A percentile compares a stretch with the other conserved stretches of the same genome.
Evolutionary conservation across 2,113 vertebrate genomes (phyloP).

Genomic region (Chamaea fasciata): DNA sequence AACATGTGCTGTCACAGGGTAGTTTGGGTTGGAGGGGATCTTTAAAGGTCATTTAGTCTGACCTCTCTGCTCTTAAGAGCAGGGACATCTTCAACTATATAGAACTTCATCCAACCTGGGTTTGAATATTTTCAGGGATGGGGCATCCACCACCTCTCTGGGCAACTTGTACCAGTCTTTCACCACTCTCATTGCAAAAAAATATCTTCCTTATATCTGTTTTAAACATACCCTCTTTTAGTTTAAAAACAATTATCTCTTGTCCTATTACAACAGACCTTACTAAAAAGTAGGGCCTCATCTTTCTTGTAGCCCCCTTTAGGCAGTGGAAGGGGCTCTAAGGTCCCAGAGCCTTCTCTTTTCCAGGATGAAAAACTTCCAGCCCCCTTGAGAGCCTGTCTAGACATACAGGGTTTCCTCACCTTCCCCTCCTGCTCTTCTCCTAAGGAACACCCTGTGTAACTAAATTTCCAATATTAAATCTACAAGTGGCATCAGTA

Average conservation of each 20-base stretch:
- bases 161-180: neutral
- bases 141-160: neutral
- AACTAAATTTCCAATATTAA: neutral
- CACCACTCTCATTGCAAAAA: neutral
- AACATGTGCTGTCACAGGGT: rapidly evolving
- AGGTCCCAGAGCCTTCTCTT: neutral
- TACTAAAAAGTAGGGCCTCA: neutral
- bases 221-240: neutral
- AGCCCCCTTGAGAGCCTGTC: neutral
- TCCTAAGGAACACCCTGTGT: neutral
- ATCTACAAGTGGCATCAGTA: neutral
- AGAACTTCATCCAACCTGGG: neutral
- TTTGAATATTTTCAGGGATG: neutral
- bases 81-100: neutral
- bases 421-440: neutral
- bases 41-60: neutral
- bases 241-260: neutral
- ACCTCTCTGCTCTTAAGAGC: neutral
- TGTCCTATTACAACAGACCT: neutral
- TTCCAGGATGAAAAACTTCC: neutral
- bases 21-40: neutral
- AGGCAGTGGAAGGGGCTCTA: neutral
- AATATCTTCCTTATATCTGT: neutral
- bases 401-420: rapidly evolving
- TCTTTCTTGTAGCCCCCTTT: neutral